Base-by-base conservation (phyloP, 2,113 vertebrate species). In the Muscicapa adusta region DNA sequence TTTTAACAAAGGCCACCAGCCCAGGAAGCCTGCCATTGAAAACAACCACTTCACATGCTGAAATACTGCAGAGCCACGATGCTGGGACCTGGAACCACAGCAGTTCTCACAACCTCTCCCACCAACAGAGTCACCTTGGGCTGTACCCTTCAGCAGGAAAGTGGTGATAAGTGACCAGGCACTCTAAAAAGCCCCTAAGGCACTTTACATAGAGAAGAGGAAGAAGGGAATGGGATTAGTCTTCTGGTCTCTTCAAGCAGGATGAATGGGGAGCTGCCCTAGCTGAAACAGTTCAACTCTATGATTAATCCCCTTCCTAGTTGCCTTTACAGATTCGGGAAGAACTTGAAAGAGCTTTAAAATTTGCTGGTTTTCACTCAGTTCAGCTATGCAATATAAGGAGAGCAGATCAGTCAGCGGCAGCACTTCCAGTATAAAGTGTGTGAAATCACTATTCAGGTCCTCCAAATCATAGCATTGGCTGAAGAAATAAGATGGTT, bases 11-110 rank as follows among this genome's bases (percentile, higher is more conserved):
- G 13, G 6, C 53, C 93, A 94, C 81, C 82, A 91, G 78, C 48
- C 53, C 88, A 96, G 92, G 96, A 96, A 94, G 71, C 57, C 54
- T 89, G 96, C 95, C 88, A 95, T 79, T 68, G 85, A 87, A 91
- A 96, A 96, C 90, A 95, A 84, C 81, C 6, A 3, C 66, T 93
- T 95, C 74, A 85, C 12, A 19, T 65, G 74, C 90, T 91, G 90
- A 95, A 91, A 94, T 61, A 85, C 66, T 85, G 78, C 95, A 94
- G 78, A 82, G 77, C 85, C 14, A 4, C 0, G 2, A 74, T 1
- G 20, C 66, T 17, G 5, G 77, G 84, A 89, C 40, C 33, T 61
- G 87, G 66, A 65, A 73, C 42, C 66, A 74, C 66, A 72, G 81
- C 57, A 33, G 50, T 91, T 94, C 95, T 83, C 90, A 95, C 85